Base-by-base conservation (phyloP, 2,888 invertebrate genomes). In the Andrena minutula region DNA sequence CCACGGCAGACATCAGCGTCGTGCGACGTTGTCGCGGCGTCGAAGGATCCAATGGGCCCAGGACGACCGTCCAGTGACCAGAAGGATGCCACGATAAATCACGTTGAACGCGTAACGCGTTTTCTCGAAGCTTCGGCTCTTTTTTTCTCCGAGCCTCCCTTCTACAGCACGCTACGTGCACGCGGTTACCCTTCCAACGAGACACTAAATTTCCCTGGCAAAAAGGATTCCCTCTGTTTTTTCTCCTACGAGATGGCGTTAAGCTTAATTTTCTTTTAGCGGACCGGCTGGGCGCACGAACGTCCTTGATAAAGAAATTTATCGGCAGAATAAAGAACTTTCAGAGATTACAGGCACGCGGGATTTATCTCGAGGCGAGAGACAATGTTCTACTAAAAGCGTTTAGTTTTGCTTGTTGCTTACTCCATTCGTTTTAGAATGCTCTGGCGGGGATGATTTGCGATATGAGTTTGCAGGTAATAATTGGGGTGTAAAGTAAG, bases 41-140 rank as follows among this genome's bases (percentile, higher is more conserved):
- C 85, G 80, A 77, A 85, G 85, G 81, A 66, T 74, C 77, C 83
- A 68, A 75, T 65, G 68, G 77, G 41, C 64, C 78, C 75, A 26
- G 81, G 64, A 81, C 83, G 79, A 41, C 30, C 71, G 68, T 84
- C 79, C 76, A 23, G 70, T n/a, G 49, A 35, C 41, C 74, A 60
- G 51, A 30, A 47, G 66, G 61, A 73, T 61, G 65, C 69, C 58
- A 35, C 76, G 73, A 86, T 88, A 88, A 88, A 88, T 88, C 88
- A 88, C 82, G 70, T 26, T 28, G 63, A 78, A 83, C 75, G 76
- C 74, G 86, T 84, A 81, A 83, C 77, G 75, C 75, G 75, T 81
- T 78, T 85, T 76, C 66, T 73, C 75, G 60, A 66, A 68, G 23
- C 49, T 41, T 71, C 47, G 61, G 51, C 41, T 41, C 41, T 41